Evolutionary conservation across 2,113 vertebrate species (phyloP).

Genomic region (Antennarius striatus): DNA sequence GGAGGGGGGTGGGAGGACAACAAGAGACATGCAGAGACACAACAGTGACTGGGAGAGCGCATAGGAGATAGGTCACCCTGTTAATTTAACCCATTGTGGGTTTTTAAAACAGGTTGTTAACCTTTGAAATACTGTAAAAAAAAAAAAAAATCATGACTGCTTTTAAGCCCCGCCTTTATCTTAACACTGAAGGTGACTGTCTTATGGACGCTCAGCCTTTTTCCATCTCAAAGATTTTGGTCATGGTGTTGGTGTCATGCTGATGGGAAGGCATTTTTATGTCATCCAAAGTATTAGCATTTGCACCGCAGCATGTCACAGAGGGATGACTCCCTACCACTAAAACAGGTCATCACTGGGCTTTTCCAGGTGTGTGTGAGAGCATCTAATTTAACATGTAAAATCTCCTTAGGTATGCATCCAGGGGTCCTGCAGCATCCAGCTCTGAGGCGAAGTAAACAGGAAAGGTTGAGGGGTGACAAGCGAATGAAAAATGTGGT

Average conservation of each 20-base stretch:
- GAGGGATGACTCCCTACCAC: no score
- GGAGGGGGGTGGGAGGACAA: conserved; percentile 16
- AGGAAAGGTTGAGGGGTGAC: neutral
- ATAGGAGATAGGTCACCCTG: conserved; percentile 26
- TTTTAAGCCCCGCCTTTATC: no score
- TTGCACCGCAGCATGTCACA: no score
- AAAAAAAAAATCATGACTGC: neutral
- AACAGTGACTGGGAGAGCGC: conserved; percentile 1
- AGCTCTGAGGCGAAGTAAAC: conserved; percentile 23
- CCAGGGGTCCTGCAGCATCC: conserved; percentile 36
- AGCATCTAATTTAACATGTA: conserved; percentile 49
- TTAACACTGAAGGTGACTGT: no score
- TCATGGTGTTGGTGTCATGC: no score
- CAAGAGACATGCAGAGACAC: neutral
- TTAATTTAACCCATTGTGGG: conserved; percentile 8
- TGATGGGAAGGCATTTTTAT: no score
- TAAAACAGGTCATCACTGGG: conserved; percentile 3
- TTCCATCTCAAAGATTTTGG: no score
- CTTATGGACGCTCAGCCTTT: no score
- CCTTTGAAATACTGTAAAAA: conserved; percentile 4
- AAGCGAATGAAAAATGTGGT: neutral
- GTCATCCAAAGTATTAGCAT: no score
- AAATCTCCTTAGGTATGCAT: conserved; percentile 23
- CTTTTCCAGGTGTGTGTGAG: neutral
- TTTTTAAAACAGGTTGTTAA: neutral